Base-by-base conservation (phyloP, 37 sponge, comb jelly and placozoan species). In the Ianthella basta region DNA sequence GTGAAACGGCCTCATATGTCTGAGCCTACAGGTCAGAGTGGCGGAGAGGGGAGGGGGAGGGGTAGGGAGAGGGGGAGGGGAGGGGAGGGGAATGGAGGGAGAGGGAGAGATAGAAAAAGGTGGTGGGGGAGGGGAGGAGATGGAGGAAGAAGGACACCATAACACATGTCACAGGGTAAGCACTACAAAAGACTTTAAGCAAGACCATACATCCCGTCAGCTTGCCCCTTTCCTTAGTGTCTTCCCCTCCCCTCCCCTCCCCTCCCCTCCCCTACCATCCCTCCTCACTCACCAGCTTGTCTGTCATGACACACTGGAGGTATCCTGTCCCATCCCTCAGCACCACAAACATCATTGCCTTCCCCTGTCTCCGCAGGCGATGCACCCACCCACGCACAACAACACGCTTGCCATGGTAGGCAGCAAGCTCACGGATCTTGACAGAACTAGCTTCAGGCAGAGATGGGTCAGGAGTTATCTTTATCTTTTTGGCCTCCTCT, bases 281-380 rank as follows among this genome's bases (percentile, higher is more conserved):
- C n/a, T n/a, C n/a, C 23, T 4, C 21, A 64, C 82, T 79, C 27
- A 91, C 87, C 87, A 92, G 67, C 33, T 88, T 91, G 85, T 94
- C 96, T 64, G 83, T 87, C 10, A 99, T 69, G 0, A 99, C 56
- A 79, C 95, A 97, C 87, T 99, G 99, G 1, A 99, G 84, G 50
- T 89, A 86, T 1, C 99, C 99, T 18, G 97, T 97, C 0, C 99
- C 99, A 84, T 99, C 99, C 4, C 99, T 73, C n/a, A 99, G 81
- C 5, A 95, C 87, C 8, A 96, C 60, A 84, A 99, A 99, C 66
- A 95, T 89, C 81, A 98, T 82, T 23, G 68, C 74, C 55, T 87
- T 88, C 0, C 97, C 94, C 82, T 99, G 99, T 59, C 94, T 91
- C 40, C 99, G 81, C 38, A 97, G 82, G 5, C 90, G 56, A 66